Evolutionary conservation across 2,888 invertebrate species (phyloP).

Genomic region (Drosophila melanosoma): DNA sequence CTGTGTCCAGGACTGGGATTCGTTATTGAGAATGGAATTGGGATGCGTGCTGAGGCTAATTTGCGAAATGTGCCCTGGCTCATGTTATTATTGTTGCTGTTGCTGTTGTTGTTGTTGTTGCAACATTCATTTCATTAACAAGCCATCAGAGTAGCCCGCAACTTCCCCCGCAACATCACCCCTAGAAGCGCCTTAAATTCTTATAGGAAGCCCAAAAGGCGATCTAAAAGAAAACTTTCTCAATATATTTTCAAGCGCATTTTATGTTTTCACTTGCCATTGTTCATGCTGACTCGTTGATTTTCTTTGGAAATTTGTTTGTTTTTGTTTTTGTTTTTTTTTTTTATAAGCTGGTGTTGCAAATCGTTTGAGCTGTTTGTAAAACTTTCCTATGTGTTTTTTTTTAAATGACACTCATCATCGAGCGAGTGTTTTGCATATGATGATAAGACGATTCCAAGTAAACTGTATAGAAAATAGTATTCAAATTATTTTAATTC

Average conservation of each 20-base stretch:
- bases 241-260: conserved; percentile 61
- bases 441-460: neutral
- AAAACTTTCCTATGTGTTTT: conserved; percentile 25
- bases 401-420: conserved; percentile 1
- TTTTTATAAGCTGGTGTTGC: conserved; percentile 22
- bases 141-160: conserved; percentile 30
- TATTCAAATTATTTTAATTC: neutral
- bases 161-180: neutral
- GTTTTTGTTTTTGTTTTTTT: conserved; percentile 5
- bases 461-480: neutral
- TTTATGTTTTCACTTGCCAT: conserved; percentile 43
- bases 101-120: conserved; percentile 27
- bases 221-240: conserved; percentile 57
- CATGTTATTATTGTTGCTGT: conserved; percentile 19
- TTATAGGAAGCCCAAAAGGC: conserved; percentile 24
- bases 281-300: conserved; percentile 28
- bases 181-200: conserved; percentile 33
- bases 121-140: conserved; percentile 58
- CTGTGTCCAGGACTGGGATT: conserved; percentile 1
- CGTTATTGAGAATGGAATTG: conserved; percentile 4
- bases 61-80: conserved; percentile 53
- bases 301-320: conserved; percentile 25
- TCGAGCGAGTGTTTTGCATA: conserved; percentile 1
- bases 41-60: conserved; percentile 58
- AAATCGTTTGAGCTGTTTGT: conserved; percentile 49